Percentiles rank a stretch among this genome's conserved stretches.
These are phyloP conservation scores for Calypte anna DNA, from an alignment of 2,113 vertebrate genomes.

Conservation along the genomic window DNA sequence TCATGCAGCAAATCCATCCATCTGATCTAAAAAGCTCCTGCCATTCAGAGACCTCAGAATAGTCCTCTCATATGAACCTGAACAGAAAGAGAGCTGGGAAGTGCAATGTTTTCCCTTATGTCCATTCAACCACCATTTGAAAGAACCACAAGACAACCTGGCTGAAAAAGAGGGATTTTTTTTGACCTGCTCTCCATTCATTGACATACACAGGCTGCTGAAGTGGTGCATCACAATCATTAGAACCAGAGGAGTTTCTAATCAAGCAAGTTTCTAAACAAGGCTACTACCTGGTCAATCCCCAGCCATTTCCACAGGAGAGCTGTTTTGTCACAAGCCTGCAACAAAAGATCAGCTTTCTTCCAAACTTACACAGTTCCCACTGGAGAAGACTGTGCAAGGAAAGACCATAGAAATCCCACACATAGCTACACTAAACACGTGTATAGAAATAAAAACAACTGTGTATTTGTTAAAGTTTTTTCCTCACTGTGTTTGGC, in stretches of 20 bases:
- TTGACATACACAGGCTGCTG: rapidly evolving
- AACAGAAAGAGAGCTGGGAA: not conserved
- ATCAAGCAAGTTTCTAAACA: not conserved
- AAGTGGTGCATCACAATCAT: not conserved
- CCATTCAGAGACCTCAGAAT: not conserved
- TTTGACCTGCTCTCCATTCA: not conserved
- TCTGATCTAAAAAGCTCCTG: not conserved
- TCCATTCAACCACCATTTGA: not conserved
- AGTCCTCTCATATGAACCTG: not conserved
- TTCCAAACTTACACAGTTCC: not conserved
- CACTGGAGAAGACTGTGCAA: not conserved
- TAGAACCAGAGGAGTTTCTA: not conserved
- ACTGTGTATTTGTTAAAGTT: not conserved
- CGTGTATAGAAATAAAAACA: not conserved
- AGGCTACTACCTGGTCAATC: not conserved
- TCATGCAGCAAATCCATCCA: not conserved
- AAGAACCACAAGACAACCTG: not conserved
- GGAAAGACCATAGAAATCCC: not conserved
- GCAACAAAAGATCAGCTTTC: not conserved
- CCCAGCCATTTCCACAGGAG: not conserved
- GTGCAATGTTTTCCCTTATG: not conserved
- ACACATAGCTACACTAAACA: not conserved
- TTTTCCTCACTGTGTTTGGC: not conserved
- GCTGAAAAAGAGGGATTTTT: not conserved
- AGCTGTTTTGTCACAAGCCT: not conserved